Evolutionary conservation across 37 sponge, comb jelly and placozoan species (phyloP).

Genomic region (Aplysina aerophoba): DNA sequence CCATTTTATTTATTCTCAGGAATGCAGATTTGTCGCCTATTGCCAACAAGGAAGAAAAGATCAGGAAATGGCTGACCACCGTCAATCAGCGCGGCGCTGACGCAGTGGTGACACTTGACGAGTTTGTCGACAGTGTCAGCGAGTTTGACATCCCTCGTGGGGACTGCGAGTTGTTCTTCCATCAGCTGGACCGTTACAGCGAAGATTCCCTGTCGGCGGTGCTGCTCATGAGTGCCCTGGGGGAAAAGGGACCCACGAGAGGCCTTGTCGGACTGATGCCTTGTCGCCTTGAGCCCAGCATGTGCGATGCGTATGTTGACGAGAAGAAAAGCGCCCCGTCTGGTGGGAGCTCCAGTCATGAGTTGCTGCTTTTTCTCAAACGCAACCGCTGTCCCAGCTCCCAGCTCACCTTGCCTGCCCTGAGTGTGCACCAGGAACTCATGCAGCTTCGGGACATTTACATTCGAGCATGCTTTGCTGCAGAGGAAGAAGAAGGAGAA

Average conservation of each 20-base stretch:
- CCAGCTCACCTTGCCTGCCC: not conserved
- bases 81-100: slow-evolving; percentile 1
- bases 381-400: slow-evolving; percentile 2
- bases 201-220: not conserved
- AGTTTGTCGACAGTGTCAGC: slow-evolving; percentile 10
- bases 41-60: slow-evolving; percentile 1
- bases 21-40: slow-evolving; percentile 26
- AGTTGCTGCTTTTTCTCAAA: slow-evolving; percentile 37
- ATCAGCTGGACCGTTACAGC: slow-evolving; percentile 14
- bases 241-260: not conserved
- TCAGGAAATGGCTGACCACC: slow-evolving; percentile 25
- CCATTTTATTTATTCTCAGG: not conserved
- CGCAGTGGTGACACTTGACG: slow-evolving; percentile 3
- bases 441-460: slow-evolving; percentile 17
- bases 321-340: not conserved
- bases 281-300: slow-evolving; percentile 6
- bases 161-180: slow-evolving; percentile 23
- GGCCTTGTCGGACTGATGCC: not conserved
- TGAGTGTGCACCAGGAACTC: not conserved
- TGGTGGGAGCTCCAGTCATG: not conserved
- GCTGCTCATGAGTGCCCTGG: not conserved
- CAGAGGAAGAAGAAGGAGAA: not conserved
- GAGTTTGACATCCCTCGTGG: slow-evolving; percentile 12
- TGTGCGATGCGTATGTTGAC: slow-evolving; percentile 26
- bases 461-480: slow-evolving; percentile 8